Base-by-base conservation (phyloP, 1,140 invertebrate genomes). In the Laodelphax striatellus region DNA sequence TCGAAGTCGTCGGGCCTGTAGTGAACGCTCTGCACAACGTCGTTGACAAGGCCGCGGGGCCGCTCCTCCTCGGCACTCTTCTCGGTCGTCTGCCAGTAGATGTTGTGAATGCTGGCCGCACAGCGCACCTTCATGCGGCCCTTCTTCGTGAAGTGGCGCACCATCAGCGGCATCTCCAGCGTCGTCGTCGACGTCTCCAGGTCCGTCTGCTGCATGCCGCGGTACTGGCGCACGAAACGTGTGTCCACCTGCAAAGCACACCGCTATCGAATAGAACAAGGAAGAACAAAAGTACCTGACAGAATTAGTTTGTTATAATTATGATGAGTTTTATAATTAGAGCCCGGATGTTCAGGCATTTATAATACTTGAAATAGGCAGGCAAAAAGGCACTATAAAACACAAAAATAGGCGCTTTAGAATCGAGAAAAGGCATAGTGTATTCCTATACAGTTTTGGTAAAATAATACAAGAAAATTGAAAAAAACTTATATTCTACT, bases 121-220 rank as follows among this genome's bases (percentile, higher is more conserved):
- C 68, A 69, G 10, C 66, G 62, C 4, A 67, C 77, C 74, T 82
- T 82, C 2, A 82, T 65, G 64, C 80, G 79, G 17, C 79, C 79
- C 38, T 55, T 17, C n/a, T 55, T 17, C 4, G n/a, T 43, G 61
- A 83, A 82, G 67, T 81, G 79, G 8, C 78, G 72, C 58, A 71
- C 67, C 17, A 71, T 77, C 13, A 82, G 72, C 5, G 75, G 71
- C 65, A 83, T 38, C 59, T 63, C 61, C 13, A 66, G 24, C 0
- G 57, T 62, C 10, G 61, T 58, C n/a, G 58, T 59, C 10, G 65
- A 64, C 22, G 54, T 42, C 38, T 66, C 60, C 10, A 66, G 55
- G 38, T 64, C 58, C 5, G 42, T 17, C 19, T 55, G 22, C 5
- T 59, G 46, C 21, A 50, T 22, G 6, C 21, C 46, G 2, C 46